Conservation (phyloP, 35 echinoderm and acorn worm species). For the Amphiura filiformis region DNA sequence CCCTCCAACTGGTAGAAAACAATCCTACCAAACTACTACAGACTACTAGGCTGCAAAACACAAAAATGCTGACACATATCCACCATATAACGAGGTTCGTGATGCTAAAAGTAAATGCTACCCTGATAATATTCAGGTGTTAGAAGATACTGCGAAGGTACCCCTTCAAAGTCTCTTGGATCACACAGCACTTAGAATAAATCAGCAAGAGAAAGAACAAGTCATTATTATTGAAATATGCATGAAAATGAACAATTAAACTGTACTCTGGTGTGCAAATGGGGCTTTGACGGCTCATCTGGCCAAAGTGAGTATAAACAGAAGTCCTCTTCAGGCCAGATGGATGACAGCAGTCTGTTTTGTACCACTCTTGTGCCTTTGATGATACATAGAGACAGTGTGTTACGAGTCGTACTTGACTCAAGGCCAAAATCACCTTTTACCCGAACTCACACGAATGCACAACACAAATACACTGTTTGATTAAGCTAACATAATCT, state of each 20-base stretch:
- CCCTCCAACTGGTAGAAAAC: too few species aligned
- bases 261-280: slow-evolving; percentile 56
- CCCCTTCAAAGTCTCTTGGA: slow-evolving; percentile 52
- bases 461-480: too few species aligned
- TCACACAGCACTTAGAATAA: slow-evolving; percentile 58
- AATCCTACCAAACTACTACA: not conserved
- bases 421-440: too few species aligned
- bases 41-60: slow-evolving; percentile 38
- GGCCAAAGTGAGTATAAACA: slow-evolving; percentile 63
- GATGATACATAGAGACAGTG: slow-evolving; percentile 28
- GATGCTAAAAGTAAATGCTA: slow-evolving; percentile 59
- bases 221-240: slow-evolving; percentile 27
- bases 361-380: slow-evolving; percentile 55
- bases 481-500: too few species aligned
- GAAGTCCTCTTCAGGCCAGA: not conserved
- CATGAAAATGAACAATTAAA: slow-evolving; percentile 28
- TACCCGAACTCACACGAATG: too few species aligned
- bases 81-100: slow-evolving; percentile 51
- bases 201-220: slow-evolving; percentile 39
- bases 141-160: slow-evolving; percentile 39
- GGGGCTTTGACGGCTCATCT: too few species aligned
- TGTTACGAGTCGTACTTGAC: too few species aligned
- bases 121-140: slow-evolving; percentile 12
- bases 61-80: slow-evolving; percentile 52
- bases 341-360: slow-evolving; percentile 33